Conservation (phyloP, 2,797 vertebrate species). For the Thaleichthys pacificus region DNA sequence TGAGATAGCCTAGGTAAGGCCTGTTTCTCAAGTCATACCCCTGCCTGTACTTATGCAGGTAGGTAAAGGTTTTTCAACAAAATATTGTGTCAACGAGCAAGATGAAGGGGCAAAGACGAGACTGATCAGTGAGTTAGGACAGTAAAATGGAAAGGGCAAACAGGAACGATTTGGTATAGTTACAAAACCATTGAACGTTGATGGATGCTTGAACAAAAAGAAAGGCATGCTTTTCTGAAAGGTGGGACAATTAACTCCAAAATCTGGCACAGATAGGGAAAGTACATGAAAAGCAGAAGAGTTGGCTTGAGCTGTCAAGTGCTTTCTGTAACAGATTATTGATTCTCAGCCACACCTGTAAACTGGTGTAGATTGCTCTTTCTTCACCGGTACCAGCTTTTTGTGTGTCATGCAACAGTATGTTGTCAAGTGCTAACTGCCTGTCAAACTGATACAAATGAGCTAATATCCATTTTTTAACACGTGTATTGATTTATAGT, state of each 20-base stretch:
- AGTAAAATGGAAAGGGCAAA: conserved; percentile 37
- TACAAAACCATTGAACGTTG: conserved; percentile 44
- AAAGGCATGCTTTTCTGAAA: conserved; percentile 9
- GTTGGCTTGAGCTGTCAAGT: conserved; percentile 4
- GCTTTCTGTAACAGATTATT: background rate
- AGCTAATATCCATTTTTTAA: conserved; percentile 84
- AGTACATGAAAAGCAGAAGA: background rate
- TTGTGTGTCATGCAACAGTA: conserved; percentile 36
- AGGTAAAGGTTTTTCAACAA: conserved; percentile 28
- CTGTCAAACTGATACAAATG: conserved; percentile 81
- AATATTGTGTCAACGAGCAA: conserved; percentile 12
- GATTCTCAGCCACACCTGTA: background rate
- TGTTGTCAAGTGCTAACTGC: conserved; percentile 62
- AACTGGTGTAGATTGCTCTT: conserved; percentile 38
- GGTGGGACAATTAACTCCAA: background rate
- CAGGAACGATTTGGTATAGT: conserved; percentile 26
- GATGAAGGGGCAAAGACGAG: conserved; percentile 30
- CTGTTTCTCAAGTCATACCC: conserved; percentile 62
- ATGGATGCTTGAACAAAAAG: conserved; percentile 48
- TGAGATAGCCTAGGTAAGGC: conserved; percentile 52
- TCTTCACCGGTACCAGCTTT: conserved; percentile 50
- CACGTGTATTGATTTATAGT: conserved; percentile 78
- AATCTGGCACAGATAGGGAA: background rate
- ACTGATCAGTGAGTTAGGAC: background rate
- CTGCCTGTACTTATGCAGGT: conserved; percentile 51